These are phyloP conservation scores for Tupaia chinensis DNA, from an alignment of 2,113 vertebrate species.

Conservation along the genomic window DNA sequence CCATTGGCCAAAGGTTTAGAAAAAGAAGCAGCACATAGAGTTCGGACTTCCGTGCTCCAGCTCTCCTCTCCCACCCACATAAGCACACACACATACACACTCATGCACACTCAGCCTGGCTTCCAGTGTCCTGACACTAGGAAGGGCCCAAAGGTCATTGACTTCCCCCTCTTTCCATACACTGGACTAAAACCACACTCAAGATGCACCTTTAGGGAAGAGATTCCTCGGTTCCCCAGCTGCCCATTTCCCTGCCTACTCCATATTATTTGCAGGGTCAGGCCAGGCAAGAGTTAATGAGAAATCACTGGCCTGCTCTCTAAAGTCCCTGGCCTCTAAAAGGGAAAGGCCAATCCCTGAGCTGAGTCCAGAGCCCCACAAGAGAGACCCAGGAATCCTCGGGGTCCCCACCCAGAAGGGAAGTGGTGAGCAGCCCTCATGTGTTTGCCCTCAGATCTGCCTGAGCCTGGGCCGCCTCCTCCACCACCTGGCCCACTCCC, in stretches of 20 bases:
- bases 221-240: neutral
- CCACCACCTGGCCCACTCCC: conserved; percentile 94
- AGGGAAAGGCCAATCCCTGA: neutral
- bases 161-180: neutral
- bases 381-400: neutral
- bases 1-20: conserved; percentile 60
- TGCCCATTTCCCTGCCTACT: neutral
- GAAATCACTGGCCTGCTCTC: neutral
- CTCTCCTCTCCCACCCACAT: neutral
- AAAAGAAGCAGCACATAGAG: neutral
- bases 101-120: neutral
- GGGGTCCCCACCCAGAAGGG: neutral
- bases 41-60: neutral
- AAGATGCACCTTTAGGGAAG: neutral
- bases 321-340: neutral
- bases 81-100: no score
- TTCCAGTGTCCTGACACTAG: neutral
- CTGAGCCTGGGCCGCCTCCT: conserved; percentile 92
- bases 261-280: neutral
- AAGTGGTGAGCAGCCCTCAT: neutral
- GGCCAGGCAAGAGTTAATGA: neutral
- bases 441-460: conserved; percentile 89
- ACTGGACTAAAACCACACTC: neutral
- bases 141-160: neutral
- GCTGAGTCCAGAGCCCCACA: neutral